Evolutionary conservation across 1,140 invertebrate species (phyloP).

Genomic region (Drosophila sucinea): DNA sequence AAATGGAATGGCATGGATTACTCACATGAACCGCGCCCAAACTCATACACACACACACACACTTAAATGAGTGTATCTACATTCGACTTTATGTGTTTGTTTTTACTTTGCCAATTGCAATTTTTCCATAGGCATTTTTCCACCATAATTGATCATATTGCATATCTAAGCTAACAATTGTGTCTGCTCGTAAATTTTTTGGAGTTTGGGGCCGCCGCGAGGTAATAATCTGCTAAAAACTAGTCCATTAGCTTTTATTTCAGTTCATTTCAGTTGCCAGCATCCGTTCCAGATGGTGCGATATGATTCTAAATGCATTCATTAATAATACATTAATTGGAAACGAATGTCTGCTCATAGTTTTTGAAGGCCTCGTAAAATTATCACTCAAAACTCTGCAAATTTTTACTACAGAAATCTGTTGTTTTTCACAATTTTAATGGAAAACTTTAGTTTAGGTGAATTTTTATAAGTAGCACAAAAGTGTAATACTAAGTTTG

Average conservation of each 20-base stretch:
- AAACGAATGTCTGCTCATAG: too few species aligned
- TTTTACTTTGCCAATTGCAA: constrained; percentile 35
- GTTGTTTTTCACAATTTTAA: too few species aligned
- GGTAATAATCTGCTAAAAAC: constrained; percentile 64
- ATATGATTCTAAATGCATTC: constrained; percentile 10
- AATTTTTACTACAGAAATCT: too few species aligned
- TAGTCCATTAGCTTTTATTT: constrained; percentile 32
- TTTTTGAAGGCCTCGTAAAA: too few species aligned
- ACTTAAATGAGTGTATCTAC: constrained; percentile 33
- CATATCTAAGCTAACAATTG: constrained; percentile 58
- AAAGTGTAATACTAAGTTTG: too few species aligned
- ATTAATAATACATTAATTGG: too few species aligned
- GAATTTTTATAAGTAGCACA: too few species aligned
- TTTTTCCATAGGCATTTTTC: constrained; percentile 56
- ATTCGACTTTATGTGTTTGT: constrained; percentile 36
- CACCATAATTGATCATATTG: constrained; percentile 78
- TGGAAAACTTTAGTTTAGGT: too few species aligned
- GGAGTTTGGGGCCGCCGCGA: constrained; percentile 43
- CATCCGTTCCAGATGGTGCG: constrained; percentile 14
- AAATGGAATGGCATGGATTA: constrained; percentile 53
- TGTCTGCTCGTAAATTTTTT: constrained; percentile 58
- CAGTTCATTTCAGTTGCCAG: not conserved
- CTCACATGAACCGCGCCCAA: constrained; percentile 69
- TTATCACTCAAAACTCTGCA: too few species aligned
- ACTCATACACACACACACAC: constrained; percentile 25